These are phyloP conservation scores for Drosophila anceps DNA, from an alignment of 2,888 invertebrate genomes.

Conservation along the genomic window DNA sequence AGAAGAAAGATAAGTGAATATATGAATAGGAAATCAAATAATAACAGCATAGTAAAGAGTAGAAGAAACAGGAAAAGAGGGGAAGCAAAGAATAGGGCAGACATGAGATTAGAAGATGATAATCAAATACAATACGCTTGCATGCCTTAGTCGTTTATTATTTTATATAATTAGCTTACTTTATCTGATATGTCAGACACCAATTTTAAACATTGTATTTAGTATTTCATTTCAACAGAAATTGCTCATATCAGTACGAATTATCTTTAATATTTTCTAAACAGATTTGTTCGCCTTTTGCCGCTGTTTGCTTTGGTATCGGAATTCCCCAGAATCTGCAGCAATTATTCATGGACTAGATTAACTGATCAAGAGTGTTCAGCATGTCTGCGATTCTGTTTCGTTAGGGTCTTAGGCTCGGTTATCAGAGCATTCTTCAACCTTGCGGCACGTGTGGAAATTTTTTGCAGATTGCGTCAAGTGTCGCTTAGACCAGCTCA, in stretches of 20 bases:
- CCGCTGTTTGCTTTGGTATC: not conserved
- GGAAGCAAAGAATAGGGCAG: not conserved
- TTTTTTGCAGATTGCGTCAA: slow-evolving; percentile 70
- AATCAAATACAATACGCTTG: not conserved
- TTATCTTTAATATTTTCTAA: not conserved
- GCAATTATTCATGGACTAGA: slow-evolving; percentile 4
- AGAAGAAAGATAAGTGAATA: too few relatives aligned
- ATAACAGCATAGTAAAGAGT: too few relatives aligned
- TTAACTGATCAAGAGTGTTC: slow-evolving; percentile 1
- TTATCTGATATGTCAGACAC: not conserved
- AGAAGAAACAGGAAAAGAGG: not conserved
- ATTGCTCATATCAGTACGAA: not conserved
- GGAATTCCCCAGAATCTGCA: slow-evolving; percentile 11
- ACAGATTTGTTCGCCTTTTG: not conserved
- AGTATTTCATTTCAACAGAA: not conserved
- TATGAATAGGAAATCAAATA: too few relatives aligned
- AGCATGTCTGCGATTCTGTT: not conserved
- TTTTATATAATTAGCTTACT: not conserved
- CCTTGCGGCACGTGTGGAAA: slow-evolving; percentile 62
- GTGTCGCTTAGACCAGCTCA: slow-evolving; percentile 42
- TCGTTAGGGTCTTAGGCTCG: not conserved
- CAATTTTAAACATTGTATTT: not conserved
- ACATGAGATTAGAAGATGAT: not conserved
- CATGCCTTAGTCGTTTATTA: not conserved
- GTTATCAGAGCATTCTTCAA: slow-evolving; percentile 12